Percentiles rank a stretch among this genome's conserved stretches.
Evolutionary conservation across 2,888 invertebrate genomes (phyloP).

Genomic region (Andrena camellia): DNA sequence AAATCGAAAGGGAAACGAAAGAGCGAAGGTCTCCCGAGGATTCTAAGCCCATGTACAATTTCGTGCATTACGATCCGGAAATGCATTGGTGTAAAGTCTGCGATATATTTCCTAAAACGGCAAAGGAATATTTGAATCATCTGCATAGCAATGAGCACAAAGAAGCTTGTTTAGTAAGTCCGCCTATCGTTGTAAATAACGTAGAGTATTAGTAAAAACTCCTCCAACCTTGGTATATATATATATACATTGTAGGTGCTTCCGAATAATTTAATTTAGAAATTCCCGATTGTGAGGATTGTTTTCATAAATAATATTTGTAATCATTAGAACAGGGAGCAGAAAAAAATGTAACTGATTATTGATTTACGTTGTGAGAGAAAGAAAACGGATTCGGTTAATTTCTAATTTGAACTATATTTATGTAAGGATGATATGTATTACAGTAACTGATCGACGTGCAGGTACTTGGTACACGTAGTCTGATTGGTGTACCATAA

Average conservation of each 20-base stretch:
- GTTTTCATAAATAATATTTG: conserved; percentile 56
- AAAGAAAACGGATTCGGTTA: conserved; percentile 64
- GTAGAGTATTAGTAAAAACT: conserved; percentile 40
- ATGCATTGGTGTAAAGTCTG: conserved; percentile 96
- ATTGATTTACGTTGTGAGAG: conserved; percentile 62
- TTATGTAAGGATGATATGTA: conserved; percentile 69
- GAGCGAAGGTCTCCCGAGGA: conserved; percentile 78
- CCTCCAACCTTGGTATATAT: conserved; percentile 44
- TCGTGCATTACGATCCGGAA: conserved; percentile 95
- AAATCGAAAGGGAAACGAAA: conserved; percentile 75
- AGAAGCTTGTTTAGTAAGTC: conserved; percentile 85
- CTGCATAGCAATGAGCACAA: conserved; percentile 92
- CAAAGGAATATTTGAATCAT: conserved; percentile 94
- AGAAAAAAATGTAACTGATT: conserved; percentile 60
- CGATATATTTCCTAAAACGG: conserved; percentile 94
- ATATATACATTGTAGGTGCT: neutral
- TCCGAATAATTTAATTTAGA: conserved; percentile 40
- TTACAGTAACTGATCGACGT: conserved; percentile 65
- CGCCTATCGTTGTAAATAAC: conserved; percentile 36
- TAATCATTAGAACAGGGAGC: conserved; percentile 64
- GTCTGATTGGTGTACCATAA: conserved; percentile 61
- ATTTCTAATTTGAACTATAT: conserved; percentile 68
- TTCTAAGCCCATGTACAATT: conserved; percentile 88
- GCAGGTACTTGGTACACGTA: conserved; percentile 71
- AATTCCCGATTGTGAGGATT: conserved; percentile 31